Conservation (phyloP, 2,888 invertebrate genomes). For the Furcula furcula region DNA sequence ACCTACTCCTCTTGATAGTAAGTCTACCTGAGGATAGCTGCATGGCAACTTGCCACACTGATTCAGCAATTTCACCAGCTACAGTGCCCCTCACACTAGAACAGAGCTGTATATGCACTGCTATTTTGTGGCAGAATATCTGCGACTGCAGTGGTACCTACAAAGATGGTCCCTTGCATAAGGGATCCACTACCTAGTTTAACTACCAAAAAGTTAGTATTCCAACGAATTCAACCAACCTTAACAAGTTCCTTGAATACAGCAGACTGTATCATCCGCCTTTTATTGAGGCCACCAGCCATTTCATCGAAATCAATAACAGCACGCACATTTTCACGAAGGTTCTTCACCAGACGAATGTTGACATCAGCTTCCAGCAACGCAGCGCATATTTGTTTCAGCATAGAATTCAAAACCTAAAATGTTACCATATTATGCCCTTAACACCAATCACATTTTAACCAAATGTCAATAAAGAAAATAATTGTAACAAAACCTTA, state of each 20-base stretch:
- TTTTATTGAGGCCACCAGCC: slow-evolving; percentile 98
- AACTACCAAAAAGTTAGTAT: too few species aligned
- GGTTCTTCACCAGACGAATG: slow-evolving; percentile 95
- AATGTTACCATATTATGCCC: neutral
- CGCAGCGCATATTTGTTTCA: slow-evolving; percentile 99
- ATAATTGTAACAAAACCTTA: slow-evolving; percentile 47
- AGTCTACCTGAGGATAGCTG: too few species aligned
- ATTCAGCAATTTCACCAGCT: too few species aligned
- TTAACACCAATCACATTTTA: neutral
- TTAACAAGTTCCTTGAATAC: slow-evolving; percentile 99
- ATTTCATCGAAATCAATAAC: slow-evolving; percentile 99
- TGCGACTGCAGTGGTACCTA: too few species aligned
- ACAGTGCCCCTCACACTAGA: too few species aligned
- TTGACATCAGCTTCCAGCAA: slow-evolving; percentile 98
- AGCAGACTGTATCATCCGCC: slow-evolving; percentile 99
- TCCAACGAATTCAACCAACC: slow-evolving; percentile 78
- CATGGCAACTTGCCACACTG: too few species aligned
- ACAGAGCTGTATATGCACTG: too few species aligned
- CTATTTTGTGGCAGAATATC: too few species aligned
- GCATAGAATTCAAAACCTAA: slow-evolving; percentile 98
- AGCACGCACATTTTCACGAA: slow-evolving; percentile 97
- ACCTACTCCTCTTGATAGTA: too few species aligned
- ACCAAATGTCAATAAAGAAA: neutral
- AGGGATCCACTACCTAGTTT: too few species aligned
- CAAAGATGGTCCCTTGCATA: too few species aligned